These are phyloP conservation scores for Ophion obscuratus DNA, from an alignment of 2,888 invertebrate genomes.

Conservation along the genomic window DNA sequence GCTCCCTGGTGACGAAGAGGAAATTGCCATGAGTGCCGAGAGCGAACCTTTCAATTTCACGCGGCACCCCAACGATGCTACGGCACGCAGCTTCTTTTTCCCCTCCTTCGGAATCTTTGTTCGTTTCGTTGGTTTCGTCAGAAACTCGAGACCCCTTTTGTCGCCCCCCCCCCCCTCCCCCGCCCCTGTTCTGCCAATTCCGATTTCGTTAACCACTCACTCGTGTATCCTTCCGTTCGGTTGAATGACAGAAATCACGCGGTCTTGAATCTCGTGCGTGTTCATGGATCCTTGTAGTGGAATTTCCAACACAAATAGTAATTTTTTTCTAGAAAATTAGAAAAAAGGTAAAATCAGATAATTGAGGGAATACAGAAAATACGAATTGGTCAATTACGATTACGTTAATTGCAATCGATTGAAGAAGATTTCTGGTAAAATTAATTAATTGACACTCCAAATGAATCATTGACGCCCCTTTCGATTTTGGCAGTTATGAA, in stretches of 20 bases:
- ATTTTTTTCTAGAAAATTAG: background rate
- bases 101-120: constrained; percentile 1
- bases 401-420: no score
- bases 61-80: constrained; percentile 32
- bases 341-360: no score
- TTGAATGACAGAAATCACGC: constrained; percentile 47
- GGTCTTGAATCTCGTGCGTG: constrained; percentile 52
- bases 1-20: constrained; percentile 74
- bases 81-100: constrained; percentile 41
- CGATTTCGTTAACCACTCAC: constrained; percentile 15
- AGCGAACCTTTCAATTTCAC: constrained; percentile 81
- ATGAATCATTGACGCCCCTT: no score
- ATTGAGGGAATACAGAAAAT: no score
- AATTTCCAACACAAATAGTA: background rate
- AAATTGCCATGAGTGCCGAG: constrained; percentile 81
- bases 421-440: background rate
- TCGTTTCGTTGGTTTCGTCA: constrained; percentile 9
- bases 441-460: background rate
- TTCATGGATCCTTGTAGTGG: background rate
- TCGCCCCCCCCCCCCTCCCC: no score
- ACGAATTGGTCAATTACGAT: no score
- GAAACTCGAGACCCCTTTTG: constrained; percentile 4
- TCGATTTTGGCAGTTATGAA: no score
- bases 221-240: constrained; percentile 29
- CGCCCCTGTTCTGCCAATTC: background rate